phyloP scores from a whole-genome alignment of 2,888 invertebrate species.

The Anticlea derivata region DNA sequence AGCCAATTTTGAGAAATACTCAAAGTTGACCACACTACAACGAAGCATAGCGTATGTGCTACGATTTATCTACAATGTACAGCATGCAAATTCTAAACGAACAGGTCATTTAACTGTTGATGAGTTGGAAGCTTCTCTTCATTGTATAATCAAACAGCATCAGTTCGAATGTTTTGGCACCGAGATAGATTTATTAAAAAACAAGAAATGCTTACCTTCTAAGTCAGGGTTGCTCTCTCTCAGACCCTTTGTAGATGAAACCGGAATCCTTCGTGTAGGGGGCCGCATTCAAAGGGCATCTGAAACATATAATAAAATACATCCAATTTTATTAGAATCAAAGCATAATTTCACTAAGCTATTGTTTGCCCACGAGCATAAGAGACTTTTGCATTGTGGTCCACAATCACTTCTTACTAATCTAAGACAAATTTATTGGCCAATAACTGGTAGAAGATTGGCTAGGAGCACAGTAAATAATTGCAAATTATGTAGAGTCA shows the following conservation, averaged over 20 bases:
- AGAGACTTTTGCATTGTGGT: not conserved
- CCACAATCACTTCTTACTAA: not conserved
- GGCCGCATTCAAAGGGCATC: too few relatives aligned
- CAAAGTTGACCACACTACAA: not conserved
- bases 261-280: too few relatives aligned
- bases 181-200: not conserved
- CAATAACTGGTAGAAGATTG: not conserved
- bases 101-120: not conserved
- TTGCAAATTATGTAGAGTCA: slow-evolving; percentile 1
- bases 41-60: not conserved
- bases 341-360: too few relatives aligned
- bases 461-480: slow-evolving; percentile 1
- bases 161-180: not conserved
- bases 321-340: too few relatives aligned
- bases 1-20: not conserved
- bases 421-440: not conserved
- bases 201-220: too few relatives aligned
- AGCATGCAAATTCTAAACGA: not conserved
- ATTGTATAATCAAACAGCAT: not conserved
- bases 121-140: not conserved
- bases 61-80: not conserved
- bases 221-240: too few relatives aligned
- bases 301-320: too few relatives aligned
- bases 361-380: not conserved
- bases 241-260: too few relatives aligned